A percentile compares a stretch with the other conserved stretches of the same genome.
Conservation (phyloP, 1,140 invertebrate genomes). For the Penaeus chinensis region DNA sequence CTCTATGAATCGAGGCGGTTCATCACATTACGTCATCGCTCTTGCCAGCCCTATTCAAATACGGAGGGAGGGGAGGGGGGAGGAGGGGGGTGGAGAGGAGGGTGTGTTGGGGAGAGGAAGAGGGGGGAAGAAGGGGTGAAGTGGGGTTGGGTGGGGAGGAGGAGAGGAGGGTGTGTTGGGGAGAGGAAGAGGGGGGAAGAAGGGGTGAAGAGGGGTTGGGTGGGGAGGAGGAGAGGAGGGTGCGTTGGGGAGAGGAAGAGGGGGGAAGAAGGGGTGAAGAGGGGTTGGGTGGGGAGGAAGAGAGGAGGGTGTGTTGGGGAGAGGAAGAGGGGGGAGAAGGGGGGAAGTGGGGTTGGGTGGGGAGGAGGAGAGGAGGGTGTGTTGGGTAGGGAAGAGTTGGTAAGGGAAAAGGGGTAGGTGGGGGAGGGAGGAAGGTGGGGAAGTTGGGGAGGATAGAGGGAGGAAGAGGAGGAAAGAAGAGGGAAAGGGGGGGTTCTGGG, state of each 20-base stretch:
- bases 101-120: not conserved
- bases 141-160: not conserved
- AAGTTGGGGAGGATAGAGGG: not conserved
- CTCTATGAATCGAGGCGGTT: not conserved
- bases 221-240: not conserved
- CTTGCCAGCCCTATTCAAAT: not conserved
- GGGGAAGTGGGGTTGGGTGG: not conserved
- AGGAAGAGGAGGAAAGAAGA: not conserved
- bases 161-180: not conserved
- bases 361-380: not conserved
- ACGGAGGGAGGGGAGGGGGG: not conserved
- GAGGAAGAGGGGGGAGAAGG: not conserved
- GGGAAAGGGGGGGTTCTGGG: too few relatives aligned
- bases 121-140: not conserved
- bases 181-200: not conserved
- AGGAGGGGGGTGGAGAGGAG: not conserved
- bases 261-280: too few relatives aligned
- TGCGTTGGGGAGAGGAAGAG: not conserved
- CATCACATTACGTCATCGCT: not conserved
- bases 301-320: not conserved
- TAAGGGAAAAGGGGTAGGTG: too few relatives aligned
- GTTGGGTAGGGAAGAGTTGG: not conserved
- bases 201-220: not conserved
- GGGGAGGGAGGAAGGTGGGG: not conserved
- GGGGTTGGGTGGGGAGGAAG: too few relatives aligned